Percentiles rank a stretch among this genome's conserved stretches.
Evolutionary conservation across 2,888 invertebrate species (phyloP).

Genomic region (Ametastegia equiseti): DNA sequence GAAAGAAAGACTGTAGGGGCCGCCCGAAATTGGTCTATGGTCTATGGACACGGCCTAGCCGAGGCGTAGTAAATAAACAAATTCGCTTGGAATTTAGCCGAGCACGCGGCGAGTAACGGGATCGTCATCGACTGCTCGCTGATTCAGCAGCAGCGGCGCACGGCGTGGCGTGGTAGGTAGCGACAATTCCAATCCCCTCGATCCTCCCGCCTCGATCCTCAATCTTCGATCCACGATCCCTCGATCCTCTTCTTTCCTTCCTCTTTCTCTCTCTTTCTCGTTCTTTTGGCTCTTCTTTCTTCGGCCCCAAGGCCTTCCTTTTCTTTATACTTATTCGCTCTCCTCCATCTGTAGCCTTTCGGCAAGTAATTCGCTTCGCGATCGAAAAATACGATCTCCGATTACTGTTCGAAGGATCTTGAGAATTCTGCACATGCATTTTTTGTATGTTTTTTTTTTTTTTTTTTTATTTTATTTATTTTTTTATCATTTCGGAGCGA

Average conservation of each 20-base stretch:
- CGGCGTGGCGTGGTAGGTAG: too few relatives aligned
- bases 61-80: slow-evolving; percentile 31
- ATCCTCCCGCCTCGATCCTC: not conserved
- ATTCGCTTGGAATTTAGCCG: slow-evolving; percentile 25
- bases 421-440: too few relatives aligned
- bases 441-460: too few relatives aligned
- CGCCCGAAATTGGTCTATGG: too few relatives aligned
- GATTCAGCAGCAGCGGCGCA: slow-evolving; percentile 37
- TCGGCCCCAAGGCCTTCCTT: not conserved
- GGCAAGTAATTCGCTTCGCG: not conserved
- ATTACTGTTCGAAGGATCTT: too few relatives aligned
- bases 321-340: not conserved
- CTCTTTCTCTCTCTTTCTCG: not conserved
- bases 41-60: not conserved
- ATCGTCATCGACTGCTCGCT: slow-evolving; percentile 33
- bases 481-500: too few relatives aligned
- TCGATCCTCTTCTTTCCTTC: not conserved
- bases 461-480: too few relatives aligned
- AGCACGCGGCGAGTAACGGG: slow-evolving; percentile 30
- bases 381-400: not conserved
- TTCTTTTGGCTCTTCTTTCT: too few relatives aligned
- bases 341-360: not conserved
- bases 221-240: not conserved
- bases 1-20: too few relatives aligned
- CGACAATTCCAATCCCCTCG: too few relatives aligned